Base-by-base conservation (phyloP, 1,140 invertebrate genomes). In the Bombus ignitus region DNA sequence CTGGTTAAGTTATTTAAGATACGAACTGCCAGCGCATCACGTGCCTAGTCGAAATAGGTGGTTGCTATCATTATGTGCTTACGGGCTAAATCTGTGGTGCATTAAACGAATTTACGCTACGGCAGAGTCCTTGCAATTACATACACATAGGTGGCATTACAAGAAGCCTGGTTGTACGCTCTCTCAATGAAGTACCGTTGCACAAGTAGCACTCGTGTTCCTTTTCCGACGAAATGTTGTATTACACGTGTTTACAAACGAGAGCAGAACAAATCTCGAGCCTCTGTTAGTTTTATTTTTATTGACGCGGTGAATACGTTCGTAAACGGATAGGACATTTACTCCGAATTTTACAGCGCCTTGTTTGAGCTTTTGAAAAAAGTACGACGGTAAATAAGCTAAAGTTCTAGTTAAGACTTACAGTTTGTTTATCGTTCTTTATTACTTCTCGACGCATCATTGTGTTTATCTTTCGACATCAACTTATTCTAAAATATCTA, bases 41-140 rank as follows among this genome's bases (percentile, higher is more conserved):
- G 37, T 70, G 81, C 42, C 73, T 83, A n/a, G 32, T 84, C n/a
- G 44, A 39, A 79, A 84, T 68, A 42, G 66, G 53, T 79, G 8
- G 75, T 39, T 62, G 47, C 75, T 79, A 72, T 84, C 83, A 84
- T 84, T 84, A 84, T 79, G 65, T 72, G 66, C 75, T 84, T 84
- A 72, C 42, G 47, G 32, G 75, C 35, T 79, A 84, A 84, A 84
- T 79, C 83, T 84, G 83, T 71, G 75, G 39, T 53, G 75, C 66
- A 79, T 84, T 79, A 84, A 84, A 84, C 66, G 83, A 84, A 84
- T 79, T 78, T 84, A 84, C 83, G 75, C 75, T 79, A 57, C 83
- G 47, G 83, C 75, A 57, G 75, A 79, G 75, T 84, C 83, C 83
- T 78, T 79, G 75, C 83, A 84, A 84, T 84, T 79, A 72, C 83